Evolutionary conservation across 2,888 invertebrate genomes (phyloP), one percentile per base, ranked within the genome.

Genomic region (Oscheius myriophilus): DNA sequence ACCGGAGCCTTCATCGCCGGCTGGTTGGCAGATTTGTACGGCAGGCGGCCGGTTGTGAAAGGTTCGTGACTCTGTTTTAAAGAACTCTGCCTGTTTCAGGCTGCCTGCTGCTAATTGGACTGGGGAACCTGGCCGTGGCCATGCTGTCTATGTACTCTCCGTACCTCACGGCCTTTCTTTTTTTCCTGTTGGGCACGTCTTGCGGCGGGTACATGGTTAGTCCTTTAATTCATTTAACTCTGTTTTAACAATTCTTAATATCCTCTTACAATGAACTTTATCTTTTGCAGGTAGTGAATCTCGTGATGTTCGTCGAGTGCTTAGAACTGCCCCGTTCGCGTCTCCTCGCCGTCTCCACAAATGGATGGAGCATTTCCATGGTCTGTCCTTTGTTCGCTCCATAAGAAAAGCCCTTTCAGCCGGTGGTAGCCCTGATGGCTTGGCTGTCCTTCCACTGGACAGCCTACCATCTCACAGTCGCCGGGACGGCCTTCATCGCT

Each of bases 311-410:
- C 9, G 75, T 85, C 1, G 85, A 85, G 70, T 72, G 79, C 2
- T 64, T 85, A 45, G 76, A 81, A 42, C 25, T 72, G 1, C 73
- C 80, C 9, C 53, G 55, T 9, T 76, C 82, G 12, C 76, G 85
- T 9, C 74, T 85, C 7, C 67, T 85, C 14, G 83, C 76, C 23
- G 85, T 82, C 16, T 80, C 81, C 11, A 58, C 82, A 12, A 85
- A 85, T 59, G 85, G 84, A 4, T 85, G 84, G 84, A 82, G 84
- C 25, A 25, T 83, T 11, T 79, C 83, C 7, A 81, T 85, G 82
- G 69, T 79, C 1, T 42, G 43, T 45, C 21, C 14, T 41, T n/a
- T 21, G 0, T 18, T 18, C 6, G n/a, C 25, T 25, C 7, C 23
- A 14, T 63, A 41, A n/a, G n/a, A n/a, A n/a, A n/a, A n/a, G 21